Percentiles rank a stretch among this genome's conserved stretches.
These are phyloP conservation scores for Vipera latastei DNA, from an alignment of 2,797 vertebrate species.

Conservation along the genomic window DNA sequence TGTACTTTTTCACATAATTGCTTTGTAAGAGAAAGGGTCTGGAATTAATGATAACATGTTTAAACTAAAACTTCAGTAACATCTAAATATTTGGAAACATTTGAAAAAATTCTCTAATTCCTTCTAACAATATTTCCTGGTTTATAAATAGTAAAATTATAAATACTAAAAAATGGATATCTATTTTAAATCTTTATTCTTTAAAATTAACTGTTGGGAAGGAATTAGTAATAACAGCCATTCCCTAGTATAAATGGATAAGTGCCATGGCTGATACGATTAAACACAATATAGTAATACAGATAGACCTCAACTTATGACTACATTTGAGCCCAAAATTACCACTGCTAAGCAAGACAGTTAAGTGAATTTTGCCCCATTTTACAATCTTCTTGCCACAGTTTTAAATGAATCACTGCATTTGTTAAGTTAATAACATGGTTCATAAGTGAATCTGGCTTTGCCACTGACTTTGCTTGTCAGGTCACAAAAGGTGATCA, in stretches of 20 bases:
- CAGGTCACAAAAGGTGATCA: too few relatives aligned
- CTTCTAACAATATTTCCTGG: neutral
- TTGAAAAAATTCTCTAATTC: neutral
- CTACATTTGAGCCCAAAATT: too few relatives aligned
- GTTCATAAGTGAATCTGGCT: too few relatives aligned
- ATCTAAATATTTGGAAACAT: neutral
- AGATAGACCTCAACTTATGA: too few relatives aligned
- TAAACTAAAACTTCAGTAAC: neutral
- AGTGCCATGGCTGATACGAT: neutral
- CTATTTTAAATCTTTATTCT: neutral
- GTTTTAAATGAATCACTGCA: too few relatives aligned
- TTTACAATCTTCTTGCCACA: too few relatives aligned
- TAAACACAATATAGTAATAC: neutral
- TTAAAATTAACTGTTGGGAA: neutral
- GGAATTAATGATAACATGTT: neutral
- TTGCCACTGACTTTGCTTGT: too few relatives aligned
- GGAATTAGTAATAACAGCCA: neutral
- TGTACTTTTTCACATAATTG: neutral
- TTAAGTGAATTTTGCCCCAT: too few relatives aligned
- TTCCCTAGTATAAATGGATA: neutral
- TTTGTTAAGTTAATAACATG: too few relatives aligned
- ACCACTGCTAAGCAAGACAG: too few relatives aligned
- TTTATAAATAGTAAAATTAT: neutral
- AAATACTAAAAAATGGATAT: neutral
- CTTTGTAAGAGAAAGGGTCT: neutral